Base-by-base conservation (phyloP, 92 coral and sea anemone species). In the Pocillopora meandrina region DNA sequence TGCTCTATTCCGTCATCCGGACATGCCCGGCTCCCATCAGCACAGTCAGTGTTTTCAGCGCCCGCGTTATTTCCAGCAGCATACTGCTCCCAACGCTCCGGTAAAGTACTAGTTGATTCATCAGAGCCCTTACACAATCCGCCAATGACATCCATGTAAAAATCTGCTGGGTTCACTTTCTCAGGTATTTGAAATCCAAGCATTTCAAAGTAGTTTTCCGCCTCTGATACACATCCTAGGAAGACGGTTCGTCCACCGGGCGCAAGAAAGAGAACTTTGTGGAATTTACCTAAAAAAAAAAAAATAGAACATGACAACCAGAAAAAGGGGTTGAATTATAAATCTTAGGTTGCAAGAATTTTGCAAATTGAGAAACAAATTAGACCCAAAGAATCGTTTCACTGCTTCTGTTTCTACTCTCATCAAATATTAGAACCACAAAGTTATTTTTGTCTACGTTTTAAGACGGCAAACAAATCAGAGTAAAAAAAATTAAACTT, bases 111-210 rank as follows among this genome's bases (percentile, higher is more conserved):
- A 35, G 10, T 3, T 1, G 35, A 16, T 12, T n/a, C 10, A 34
- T 70, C 20, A 36, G 3, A 31, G 23, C 56, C 15, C 21, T 36
- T 20, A 1, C 20, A 35, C 55, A 34, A 10, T 75, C 95, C 95
- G 56, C 94, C 98, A 77, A 95, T 95, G 61, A 92, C 94, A 59
- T 95, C 98, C 98, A 95, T 95, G 84, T 92, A 95, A 74, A 80
- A 95, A 67, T 95, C 98, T 34, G 98, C 98, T 13, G 98, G 98
- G 85, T 95, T 95, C 65, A 95, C 88, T 64, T 92, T 90, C 52
- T 79, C 90, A 14, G 98, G 98, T 56, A 81, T 92, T 0, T 13
- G 19, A n/a, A 90, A 84, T 20, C 93, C 93, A 14, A 92, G 93
- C 10, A 63, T 61, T 9, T 65, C 60, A 83, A 95, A 95, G 76